A percentile compares a stretch with the other conserved stretches of the same genome.
These are phyloP conservation scores for Spinus pinus DNA, from an alignment of 2,797 vertebrate genomes.

Conservation along the genomic window DNA sequence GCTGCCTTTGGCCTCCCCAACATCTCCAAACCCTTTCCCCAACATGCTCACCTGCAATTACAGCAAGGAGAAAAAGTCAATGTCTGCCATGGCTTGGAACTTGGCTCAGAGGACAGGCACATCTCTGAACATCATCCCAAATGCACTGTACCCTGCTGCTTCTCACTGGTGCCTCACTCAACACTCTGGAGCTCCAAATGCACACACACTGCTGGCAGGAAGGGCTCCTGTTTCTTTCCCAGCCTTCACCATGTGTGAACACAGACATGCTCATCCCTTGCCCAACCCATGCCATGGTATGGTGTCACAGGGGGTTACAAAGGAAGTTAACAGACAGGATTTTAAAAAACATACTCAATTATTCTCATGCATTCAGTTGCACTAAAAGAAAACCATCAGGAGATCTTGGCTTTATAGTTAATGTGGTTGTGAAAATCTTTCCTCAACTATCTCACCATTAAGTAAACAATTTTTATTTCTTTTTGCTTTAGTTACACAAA, in stretches of 20 bases:
- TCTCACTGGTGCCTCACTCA: background rate
- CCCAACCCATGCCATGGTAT: background rate
- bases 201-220: too few relatives aligned
- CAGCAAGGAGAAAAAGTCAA: background rate
- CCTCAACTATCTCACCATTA: background rate
- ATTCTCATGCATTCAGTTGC: background rate
- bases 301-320: background rate
- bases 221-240: background rate
- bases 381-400: background rate
- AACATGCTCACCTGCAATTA: constrained; percentile 84
- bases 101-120: background rate
- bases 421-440: background rate
- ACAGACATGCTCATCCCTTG: background rate
- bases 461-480: background rate
- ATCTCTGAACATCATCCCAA: background rate
- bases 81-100: rapidly evolving
- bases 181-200: background rate
- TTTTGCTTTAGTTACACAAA: background rate
- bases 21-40: constrained; percentile 92
- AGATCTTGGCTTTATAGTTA: background rate
- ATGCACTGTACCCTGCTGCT: background rate
- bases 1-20: constrained; percentile 87
- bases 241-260: rapidly evolving
- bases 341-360: background rate
- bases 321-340: background rate